Conservation (phyloP, 2,888 invertebrate genomes). For the Schizaphis graminum region DNA sequence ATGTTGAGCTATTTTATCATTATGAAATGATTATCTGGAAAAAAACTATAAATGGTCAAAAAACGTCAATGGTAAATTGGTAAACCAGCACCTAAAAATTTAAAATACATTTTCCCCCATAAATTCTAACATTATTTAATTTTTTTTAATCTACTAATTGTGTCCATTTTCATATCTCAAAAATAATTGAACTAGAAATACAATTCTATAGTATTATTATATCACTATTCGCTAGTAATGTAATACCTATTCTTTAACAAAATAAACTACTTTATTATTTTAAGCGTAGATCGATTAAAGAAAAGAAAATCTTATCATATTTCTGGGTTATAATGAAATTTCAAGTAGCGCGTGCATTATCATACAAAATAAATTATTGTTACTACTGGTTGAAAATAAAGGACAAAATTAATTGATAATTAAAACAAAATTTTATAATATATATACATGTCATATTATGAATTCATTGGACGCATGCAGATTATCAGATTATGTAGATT, state of each 20-base stretch:
- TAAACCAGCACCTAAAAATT: not conserved
- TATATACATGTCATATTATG: constrained; percentile 26
- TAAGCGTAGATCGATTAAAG: not conserved
- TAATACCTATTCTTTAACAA: not conserved
- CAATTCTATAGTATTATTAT: not conserved
- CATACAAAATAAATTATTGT: constrained; percentile 6
- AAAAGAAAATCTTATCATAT: not conserved
- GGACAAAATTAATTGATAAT: constrained; percentile 38
- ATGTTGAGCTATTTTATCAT: not conserved
- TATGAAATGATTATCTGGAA: not conserved
- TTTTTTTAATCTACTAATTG: not conserved
- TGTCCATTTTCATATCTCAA: not conserved
- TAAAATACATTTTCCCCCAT: not conserved
- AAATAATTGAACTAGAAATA: constrained; percentile 7
- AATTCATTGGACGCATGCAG: constrained; percentile 42
- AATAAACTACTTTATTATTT: not conserved
- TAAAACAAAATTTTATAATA: constrained; percentile 35
- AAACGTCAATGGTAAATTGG: not conserved
- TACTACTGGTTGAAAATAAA: constrained; percentile 14
- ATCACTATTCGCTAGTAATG: not conserved
- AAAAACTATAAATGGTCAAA: not conserved
- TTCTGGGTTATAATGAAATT: constrained; percentile 2
- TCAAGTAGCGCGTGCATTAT: not conserved
- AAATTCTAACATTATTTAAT: not conserved
- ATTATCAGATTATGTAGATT: constrained; percentile 62